Percentiles rank a stretch among this genome's conserved stretches.
Evolutionary conservation across 2,888 invertebrate species (phyloP).

Genomic region (Himalopsyche japonica): DNA sequence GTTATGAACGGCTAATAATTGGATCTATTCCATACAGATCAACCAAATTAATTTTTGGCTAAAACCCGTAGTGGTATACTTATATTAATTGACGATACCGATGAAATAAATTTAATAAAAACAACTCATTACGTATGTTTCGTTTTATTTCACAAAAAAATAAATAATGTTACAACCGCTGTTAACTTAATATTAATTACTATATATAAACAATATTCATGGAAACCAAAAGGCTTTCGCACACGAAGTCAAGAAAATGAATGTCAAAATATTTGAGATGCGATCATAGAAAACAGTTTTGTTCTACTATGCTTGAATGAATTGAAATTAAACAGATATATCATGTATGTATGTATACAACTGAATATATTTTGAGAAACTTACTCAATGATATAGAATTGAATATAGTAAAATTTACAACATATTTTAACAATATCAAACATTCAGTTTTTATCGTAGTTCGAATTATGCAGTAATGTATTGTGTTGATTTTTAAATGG

Average conservation of each 20-base stretch:
- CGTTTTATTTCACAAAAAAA: conserved; percentile 27
- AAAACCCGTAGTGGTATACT: too few species aligned
- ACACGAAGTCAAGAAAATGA: not conserved
- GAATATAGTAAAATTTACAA: not conserved
- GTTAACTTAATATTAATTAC: not conserved
- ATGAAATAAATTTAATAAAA: not conserved
- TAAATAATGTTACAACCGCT: conserved; percentile 39
- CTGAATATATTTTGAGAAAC: not conserved
- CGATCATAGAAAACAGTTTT: too few species aligned
- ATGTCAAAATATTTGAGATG: too few species aligned
- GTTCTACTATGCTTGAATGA: too few species aligned
- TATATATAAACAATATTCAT: not conserved
- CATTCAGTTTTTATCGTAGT: not conserved
- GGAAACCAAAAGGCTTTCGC: not conserved
- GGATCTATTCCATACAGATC: too few species aligned
- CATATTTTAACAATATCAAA: not conserved
- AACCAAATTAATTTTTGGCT: too few species aligned
- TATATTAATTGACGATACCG: too few species aligned
- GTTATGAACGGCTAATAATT: too few species aligned
- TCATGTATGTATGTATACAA: too few species aligned
- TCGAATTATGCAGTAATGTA: not conserved
- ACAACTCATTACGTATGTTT: conserved; percentile 13
- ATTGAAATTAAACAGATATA: too few species aligned
- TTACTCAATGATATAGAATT: not conserved
- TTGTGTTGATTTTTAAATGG: not conserved